Conservation (phyloP, 2,888 invertebrate species). For the Tuta absoluta region DNA sequence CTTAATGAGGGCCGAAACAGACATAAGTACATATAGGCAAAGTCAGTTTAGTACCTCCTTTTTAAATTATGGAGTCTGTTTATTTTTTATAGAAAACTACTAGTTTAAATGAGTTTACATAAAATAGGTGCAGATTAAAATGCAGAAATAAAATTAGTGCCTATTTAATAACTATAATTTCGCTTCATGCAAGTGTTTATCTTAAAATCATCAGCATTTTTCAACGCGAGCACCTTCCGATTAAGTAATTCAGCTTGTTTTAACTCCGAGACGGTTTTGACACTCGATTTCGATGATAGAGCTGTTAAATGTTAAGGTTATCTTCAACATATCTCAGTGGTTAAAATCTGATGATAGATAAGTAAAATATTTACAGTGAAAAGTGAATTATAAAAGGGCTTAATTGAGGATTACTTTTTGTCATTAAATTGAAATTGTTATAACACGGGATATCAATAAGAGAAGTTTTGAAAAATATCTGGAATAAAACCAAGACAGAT, state of each 20-base stretch:
- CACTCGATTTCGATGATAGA: slow-evolving; percentile 57
- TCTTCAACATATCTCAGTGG: slow-evolving; percentile 4
- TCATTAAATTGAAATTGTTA: not conserved
- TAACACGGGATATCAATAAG: too few relatives aligned
- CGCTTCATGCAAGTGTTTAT: slow-evolving; percentile 46
- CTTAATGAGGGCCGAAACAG: too few relatives aligned
- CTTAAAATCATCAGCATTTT: slow-evolving; percentile 48
- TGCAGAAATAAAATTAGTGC: too few relatives aligned
- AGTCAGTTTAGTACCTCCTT: too few relatives aligned
- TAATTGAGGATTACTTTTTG: not conserved
- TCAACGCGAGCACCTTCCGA: slow-evolving; percentile 42
- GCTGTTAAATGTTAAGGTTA: slow-evolving; percentile 28
- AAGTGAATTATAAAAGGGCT: slow-evolving; percentile 4
- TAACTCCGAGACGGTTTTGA: slow-evolving; percentile 44
- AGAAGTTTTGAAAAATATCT: too few relatives aligned
- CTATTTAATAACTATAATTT: not conserved
- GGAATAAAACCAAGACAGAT: too few relatives aligned
- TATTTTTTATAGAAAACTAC: too few relatives aligned
- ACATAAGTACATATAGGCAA: too few relatives aligned
- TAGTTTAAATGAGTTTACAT: too few relatives aligned
- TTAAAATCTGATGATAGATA: slow-evolving; percentile 10
- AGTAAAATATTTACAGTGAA: not conserved
- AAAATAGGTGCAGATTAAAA: too few relatives aligned
- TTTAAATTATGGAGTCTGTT: too few relatives aligned
- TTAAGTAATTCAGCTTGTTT: slow-evolving; percentile 40